Evolutionary conservation across 2,797 vertebrate genomes (phyloP).

Genomic region (Lycodopsis pacificus): DNA sequence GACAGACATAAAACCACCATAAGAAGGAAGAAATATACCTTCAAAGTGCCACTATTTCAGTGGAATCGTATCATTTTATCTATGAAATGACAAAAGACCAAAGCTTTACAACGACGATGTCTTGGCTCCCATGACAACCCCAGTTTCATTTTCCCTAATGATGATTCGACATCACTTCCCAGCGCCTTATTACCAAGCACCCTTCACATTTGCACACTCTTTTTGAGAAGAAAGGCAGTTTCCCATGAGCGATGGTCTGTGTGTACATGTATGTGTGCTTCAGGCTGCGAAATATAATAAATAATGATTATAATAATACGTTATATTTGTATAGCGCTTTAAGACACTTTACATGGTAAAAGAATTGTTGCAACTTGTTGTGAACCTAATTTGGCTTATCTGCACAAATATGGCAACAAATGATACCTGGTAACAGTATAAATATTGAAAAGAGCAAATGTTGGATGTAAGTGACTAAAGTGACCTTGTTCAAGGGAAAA

Average conservation of each 20-base stretch:
- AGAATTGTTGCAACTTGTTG: neutral
- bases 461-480: neutral
- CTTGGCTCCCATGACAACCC: slow-evolving; percentile 36
- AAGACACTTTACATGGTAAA: neutral
- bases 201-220: slow-evolving; percentile 4
- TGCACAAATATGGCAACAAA: neutral
- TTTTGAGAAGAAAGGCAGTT: neutral
- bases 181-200: neutral
- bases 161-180: neutral
- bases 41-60: slow-evolving; percentile 1
- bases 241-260: neutral
- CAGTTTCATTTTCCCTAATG: slow-evolving; percentile 20
- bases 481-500: neutral
- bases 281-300: neutral
- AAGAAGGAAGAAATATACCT: slow-evolving; percentile 4
- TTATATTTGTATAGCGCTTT: no score
- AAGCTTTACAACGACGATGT: neutral
- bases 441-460: neutral
- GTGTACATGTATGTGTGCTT: neutral
- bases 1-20: neutral
- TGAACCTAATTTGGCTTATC: neutral
- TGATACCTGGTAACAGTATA: neutral
- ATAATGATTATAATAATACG: no score
- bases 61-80: neutral
- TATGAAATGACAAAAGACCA: neutral